Evolutionary conservation across 2,888 invertebrate genomes (phyloP), one percentile per base, ranked within the genome.

Genomic region (Drosophila suboccidentalis): DNA sequence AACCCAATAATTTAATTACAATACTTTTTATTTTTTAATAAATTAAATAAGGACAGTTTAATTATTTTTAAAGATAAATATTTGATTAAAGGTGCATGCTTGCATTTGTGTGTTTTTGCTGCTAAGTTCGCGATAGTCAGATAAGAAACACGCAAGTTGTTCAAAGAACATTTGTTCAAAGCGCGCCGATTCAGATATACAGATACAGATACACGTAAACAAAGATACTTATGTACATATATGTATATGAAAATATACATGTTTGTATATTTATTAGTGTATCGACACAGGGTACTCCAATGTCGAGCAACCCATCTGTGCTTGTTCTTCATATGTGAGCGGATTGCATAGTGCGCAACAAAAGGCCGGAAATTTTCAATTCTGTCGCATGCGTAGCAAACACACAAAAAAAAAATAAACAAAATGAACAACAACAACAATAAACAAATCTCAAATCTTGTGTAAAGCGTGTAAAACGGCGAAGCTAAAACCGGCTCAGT

Each of bases 331-430:
- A 11, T 32, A 22, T 60, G 43, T 43, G 46, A 44, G 43, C 47
- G 41, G 36, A 62, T 39, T 47, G 58, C 65, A 69, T 39, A 50
- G 50, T 54, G 17, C 44, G 22, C 53, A 59, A 85, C 81, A 81
- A 84, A 76, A 84, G 81, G 58, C 86, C 84, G 86, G 86, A 86
- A 87, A 84, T 84, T 79, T 78, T 84, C 68, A 89, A 89, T 86
- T 86, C 72, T 78, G 57, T 66, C 69, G 38, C 38, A 77, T 73
- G 55, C 71, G 64, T 72, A 66, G 49, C 54, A 41, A 58, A 47
- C 34, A 22, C 32, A 17, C 55, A 49, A 38, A 43, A 64, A 4
- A 29, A 26, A 26, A 5, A n/a, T n/a, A 26, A 5, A 26, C 26
- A 22, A 9, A 22, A 19, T 10, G n/a, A n/a, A n/a, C 13, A 50